Evolutionary conservation across 2,888 invertebrate genomes (phyloP).

Genomic region (Panzeria rudis): DNA sequence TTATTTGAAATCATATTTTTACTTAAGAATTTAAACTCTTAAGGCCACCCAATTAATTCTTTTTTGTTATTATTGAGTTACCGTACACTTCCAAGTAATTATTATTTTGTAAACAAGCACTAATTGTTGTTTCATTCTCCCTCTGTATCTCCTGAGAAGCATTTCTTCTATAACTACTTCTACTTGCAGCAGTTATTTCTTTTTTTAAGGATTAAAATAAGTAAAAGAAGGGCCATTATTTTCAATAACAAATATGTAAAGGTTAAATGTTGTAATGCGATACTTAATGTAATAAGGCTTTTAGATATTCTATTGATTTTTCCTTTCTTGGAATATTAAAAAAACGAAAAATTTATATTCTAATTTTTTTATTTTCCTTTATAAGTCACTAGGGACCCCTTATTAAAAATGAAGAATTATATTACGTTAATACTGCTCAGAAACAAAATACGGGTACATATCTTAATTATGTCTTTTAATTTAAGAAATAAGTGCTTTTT

Average conservation of each 20-base stretch:
- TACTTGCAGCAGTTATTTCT: too few species aligned
- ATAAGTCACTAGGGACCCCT: slow-evolving; percentile 4
- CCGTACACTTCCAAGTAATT: slow-evolving; percentile 42
- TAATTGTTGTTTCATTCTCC: slow-evolving; percentile 20
- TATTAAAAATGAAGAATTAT: background rate
- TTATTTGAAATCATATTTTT: background rate
- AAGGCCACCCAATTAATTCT: slow-evolving; percentile 54
- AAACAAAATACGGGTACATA: slow-evolving; percentile 38
- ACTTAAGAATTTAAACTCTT: background rate
- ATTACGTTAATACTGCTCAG: background rate
- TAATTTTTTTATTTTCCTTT: background rate
- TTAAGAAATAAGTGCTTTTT: too few species aligned
- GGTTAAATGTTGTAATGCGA: slow-evolving; percentile 45
- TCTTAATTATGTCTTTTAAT: slow-evolving; percentile 1
- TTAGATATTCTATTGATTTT: slow-evolving; percentile 39
- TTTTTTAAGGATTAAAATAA: background rate
- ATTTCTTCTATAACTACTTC: background rate
- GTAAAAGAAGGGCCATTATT: slow-evolving; percentile 1
- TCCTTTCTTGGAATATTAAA: slow-evolving; percentile 1
- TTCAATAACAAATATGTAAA: slow-evolving; percentile 40
- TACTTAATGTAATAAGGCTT: slow-evolving; percentile 8
- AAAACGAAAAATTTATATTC: background rate
- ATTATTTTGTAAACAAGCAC: slow-evolving; percentile 59
- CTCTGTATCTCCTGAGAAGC: background rate
- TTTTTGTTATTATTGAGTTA: slow-evolving; percentile 5